Evolutionary conservation across 2,113 vertebrate genomes (phyloP), one percentile per base, ranked within the genome.

Genomic region (Nerophis ophidion): DNA sequence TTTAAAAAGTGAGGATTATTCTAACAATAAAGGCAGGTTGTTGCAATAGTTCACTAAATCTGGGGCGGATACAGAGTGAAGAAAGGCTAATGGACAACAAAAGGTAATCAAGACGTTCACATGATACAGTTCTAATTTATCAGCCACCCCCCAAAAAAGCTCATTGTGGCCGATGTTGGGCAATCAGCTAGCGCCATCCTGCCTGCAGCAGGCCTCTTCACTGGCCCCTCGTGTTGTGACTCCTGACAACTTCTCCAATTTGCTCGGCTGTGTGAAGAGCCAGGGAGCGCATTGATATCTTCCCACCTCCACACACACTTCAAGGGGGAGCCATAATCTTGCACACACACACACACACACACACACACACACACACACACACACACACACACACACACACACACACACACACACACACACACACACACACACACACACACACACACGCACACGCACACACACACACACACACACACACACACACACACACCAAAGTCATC

Each of bases 211-310:
- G 75, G 61, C 57, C 66, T 73, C 74, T 74, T 68, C 46, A 45
- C 81, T 77, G 84, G 68, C 76, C 80, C 84, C 84, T 77, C 57
- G 65, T 93, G 91, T 93, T 94, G 91, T 93, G 91, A 92, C 91
- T 93, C 88, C 86, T 91, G 91, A 93, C 92, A 94, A 92, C 91
- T 89, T 87, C 91, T 93, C 92, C 93, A 95, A 95, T 95, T 95
- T 95, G 92, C 91, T 93, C 81, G 87, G 81, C 88, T 88, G 91
- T 88, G 91, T 92, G 87, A 92, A 92, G 88, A 93, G 79, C 85
- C 88, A 81, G 85, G 89, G 91, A 91, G 91, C 86, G 83, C 89
- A 90, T 89, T 90, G 89, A 90, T 89, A 90, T 91, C 86, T 90
- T 87, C 88, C 88, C 86, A 72, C 86, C 84, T 85, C 81, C 86